Conservation (phyloP, 2,113 vertebrate species). For the Bombycilla garrulus region DNA sequence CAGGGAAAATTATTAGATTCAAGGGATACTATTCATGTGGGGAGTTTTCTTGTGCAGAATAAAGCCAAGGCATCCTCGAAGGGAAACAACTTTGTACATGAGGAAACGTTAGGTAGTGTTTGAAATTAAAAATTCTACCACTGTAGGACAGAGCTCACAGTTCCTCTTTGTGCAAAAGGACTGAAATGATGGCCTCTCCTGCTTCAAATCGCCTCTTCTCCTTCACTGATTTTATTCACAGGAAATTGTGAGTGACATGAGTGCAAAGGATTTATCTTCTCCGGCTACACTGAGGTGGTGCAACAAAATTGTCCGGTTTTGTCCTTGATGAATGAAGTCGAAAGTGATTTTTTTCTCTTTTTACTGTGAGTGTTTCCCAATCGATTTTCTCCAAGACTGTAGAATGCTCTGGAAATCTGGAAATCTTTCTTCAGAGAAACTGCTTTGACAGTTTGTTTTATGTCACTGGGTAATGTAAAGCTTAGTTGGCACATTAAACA, state of each 20-base stretch:
- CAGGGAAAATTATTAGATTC: constrained; percentile 17
- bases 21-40: background rate
- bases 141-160: background rate
- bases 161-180: background rate
- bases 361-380: background rate
- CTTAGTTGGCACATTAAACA: background rate
- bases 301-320: background rate
- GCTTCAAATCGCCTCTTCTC: background rate
- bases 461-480: background rate
- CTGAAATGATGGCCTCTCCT: background rate
- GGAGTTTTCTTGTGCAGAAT: background rate
- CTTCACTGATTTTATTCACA: background rate
- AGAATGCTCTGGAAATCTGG: no score
- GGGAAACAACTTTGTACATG: background rate
- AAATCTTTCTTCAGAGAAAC: background rate
- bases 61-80: background rate
- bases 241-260: background rate
- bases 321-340: background rate
- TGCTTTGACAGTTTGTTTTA: background rate
- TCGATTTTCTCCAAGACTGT: background rate
- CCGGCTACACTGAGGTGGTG: background rate
- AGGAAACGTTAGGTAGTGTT: background rate
- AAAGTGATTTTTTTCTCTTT: background rate
- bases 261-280: background rate
- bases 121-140: background rate